phyloP scores from a whole-genome alignment of 1,140 invertebrate species.

The Orchesella cincta region DNA sequence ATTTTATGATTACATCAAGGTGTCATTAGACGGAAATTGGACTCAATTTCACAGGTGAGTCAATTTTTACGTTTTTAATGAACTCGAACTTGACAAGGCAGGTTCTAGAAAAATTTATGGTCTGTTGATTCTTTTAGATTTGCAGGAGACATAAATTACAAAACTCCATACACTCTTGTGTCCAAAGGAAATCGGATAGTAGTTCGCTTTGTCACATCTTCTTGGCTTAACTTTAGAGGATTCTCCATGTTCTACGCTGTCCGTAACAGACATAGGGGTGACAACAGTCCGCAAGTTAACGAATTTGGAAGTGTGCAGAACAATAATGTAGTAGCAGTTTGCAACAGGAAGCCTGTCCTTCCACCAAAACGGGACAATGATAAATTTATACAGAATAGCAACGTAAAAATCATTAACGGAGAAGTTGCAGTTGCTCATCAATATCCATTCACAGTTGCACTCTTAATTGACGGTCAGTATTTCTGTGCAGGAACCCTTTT shows the following conservation, averaged over 20 bases:
- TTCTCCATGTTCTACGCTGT: slow-evolving; percentile 46
- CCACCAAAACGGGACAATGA: slow-evolving; percentile 3
- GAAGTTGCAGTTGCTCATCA: slow-evolving; percentile 12
- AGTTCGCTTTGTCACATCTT: slow-evolving; percentile 38
- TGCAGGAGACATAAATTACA: slow-evolving; percentile 44
- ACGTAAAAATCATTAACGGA: slow-evolving; percentile 28
- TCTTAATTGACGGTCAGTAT: slow-evolving; percentile 37
- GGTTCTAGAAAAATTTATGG: too few relatives aligned
- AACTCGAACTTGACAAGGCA: too few relatives aligned
- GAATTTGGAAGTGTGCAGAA: slow-evolving; percentile 36
- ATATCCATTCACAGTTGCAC: slow-evolving; percentile 46
- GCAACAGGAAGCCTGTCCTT: slow-evolving; percentile 35
- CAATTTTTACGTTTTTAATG: too few relatives aligned
- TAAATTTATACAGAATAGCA: background rate
- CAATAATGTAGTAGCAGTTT: slow-evolving; percentile 42
- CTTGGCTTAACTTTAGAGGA: slow-evolving; percentile 45
- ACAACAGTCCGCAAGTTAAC: slow-evolving; percentile 9
- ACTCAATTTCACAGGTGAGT: slow-evolving; percentile 27
- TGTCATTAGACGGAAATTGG: slow-evolving; percentile 39
- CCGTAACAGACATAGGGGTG: background rate
- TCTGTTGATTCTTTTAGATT: slow-evolving; percentile 34
- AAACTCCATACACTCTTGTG: slow-evolving; percentile 41
- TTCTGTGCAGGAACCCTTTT: slow-evolving; percentile 45
- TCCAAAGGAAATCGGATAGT: slow-evolving; percentile 33
- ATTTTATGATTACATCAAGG: slow-evolving; percentile 41